phyloP scores from a whole-genome alignment of 2,888 invertebrate species.

The Mechanitis mazaeus region DNA sequence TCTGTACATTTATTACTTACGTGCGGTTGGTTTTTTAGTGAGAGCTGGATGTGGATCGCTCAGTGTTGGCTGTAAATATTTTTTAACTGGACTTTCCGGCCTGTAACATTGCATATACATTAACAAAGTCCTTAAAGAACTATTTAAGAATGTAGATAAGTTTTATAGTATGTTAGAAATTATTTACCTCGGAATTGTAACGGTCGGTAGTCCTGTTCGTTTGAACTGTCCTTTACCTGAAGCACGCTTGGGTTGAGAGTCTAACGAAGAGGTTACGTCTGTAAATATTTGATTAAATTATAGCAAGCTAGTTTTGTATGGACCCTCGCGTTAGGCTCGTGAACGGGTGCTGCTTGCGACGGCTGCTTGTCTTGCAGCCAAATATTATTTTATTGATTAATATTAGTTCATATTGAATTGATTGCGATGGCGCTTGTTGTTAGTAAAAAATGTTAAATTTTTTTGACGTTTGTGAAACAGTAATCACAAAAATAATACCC shows the following conservation, averaged over 20 bases:
- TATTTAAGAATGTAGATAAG: neutral
- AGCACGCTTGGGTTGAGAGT: conserved; percentile 59
- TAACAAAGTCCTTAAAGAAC: neutral
- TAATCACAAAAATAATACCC: too few species aligned
- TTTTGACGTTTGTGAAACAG: too few species aligned
- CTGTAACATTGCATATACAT: conserved; percentile 67
- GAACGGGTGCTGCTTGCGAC: too few species aligned
- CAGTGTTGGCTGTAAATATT: conserved; percentile 87
- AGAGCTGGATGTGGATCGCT: conserved; percentile 83
- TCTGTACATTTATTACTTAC: conserved; percentile 57
- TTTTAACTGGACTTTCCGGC: conserved; percentile 85
- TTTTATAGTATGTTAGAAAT: too few species aligned
- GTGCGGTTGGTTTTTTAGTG: conserved; percentile 75
- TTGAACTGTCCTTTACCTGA: conserved; percentile 65
- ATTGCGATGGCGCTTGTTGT: too few species aligned
- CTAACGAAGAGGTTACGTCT: conserved; percentile 62
- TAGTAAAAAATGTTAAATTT: too few species aligned
- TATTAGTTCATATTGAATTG: too few species aligned
- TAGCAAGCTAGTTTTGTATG: neutral
- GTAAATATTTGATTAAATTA: conserved; percentile 23
- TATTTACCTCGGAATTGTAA: conserved; percentile 58
- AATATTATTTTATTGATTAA: too few species aligned
- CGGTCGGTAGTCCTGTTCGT: conserved; percentile 58
- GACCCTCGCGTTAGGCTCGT: too few species aligned
- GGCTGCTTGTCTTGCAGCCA: too few species aligned